A percentile compares a stretch with the other conserved stretches of the same genome.
phyloP scores from a whole-genome alignment of 2,888 invertebrate genomes.

The Cantharis nigra region DNA sequence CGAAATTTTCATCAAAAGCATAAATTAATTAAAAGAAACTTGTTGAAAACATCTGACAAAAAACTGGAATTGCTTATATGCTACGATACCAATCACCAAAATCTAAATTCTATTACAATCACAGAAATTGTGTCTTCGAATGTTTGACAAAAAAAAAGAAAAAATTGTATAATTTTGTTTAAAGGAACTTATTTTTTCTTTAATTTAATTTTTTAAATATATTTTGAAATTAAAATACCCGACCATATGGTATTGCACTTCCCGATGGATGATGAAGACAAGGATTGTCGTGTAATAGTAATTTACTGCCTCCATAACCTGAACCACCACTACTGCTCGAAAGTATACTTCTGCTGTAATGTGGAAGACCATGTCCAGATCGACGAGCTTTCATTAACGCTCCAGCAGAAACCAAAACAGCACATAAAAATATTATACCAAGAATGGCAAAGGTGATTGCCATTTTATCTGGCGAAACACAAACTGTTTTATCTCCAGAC shows the following conservation, averaged over 20 bases:
- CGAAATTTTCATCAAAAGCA: background rate
- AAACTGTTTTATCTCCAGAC: slow-evolving; percentile 68
- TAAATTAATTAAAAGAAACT: background rate
- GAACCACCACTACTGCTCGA: slow-evolving; percentile 65
- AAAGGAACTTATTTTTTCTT: background rate
- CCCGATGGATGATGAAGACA: slow-evolving; percentile 59
- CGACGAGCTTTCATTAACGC: slow-evolving; percentile 67
- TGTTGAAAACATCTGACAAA: background rate
- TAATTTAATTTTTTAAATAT: background rate
- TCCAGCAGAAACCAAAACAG: slow-evolving; percentile 71
- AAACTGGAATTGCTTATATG: background rate
- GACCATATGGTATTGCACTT: slow-evolving; percentile 31
- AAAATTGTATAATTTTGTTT: background rate
- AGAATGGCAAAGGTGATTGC: slow-evolving; percentile 75
- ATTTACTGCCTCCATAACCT: slow-evolving; percentile 64
- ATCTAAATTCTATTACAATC: background rate
- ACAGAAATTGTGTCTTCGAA: background rate
- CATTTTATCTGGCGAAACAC: slow-evolving; percentile 77
- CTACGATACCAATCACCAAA: background rate
- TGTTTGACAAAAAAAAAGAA: background rate
- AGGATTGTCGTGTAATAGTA: slow-evolving; percentile 65
- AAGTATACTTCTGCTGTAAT: slow-evolving; percentile 67
- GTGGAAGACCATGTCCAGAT: slow-evolving; percentile 59
- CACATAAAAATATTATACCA: slow-evolving; percentile 72
- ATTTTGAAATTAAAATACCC: slow-evolving; percentile 29